Evolutionary conservation across 2,888 invertebrate genomes (phyloP), one percentile per base, ranked within the genome.

Genomic region (Iphiclides podalirius): DNA sequence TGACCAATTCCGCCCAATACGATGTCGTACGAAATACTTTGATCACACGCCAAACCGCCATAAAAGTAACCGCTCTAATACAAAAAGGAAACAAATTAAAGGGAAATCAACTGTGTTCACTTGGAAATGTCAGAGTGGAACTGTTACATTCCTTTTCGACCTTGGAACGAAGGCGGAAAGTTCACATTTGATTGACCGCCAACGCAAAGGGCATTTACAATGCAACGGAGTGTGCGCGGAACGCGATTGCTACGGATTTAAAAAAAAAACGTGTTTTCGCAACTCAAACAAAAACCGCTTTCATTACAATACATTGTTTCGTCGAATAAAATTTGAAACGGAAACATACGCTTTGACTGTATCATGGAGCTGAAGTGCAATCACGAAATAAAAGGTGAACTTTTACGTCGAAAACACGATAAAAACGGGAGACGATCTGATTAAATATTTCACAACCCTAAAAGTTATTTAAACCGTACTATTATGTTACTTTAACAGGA

Each of bases 21-120:
- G 14, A 40, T 40, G 40, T 40, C 26, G 40, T 28, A 40, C 26
- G 28, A 28, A 40, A 40, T 40, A 31, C 40, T 40, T 40, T 40
- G 40, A 40, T 40, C 40, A 40, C 40, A 40, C 40, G 40, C 40
- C 40, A 40, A 28, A 16, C 26, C 40, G 28, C 40, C 40, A 40
- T 40, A 40, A 40, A 40, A 40, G 40, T 40, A 40, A 40, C 40
- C 40, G 28, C 28, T 28, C 28, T 28, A 28, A 28, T 28, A 28
- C 28, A 28, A 28, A 28, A 28, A 41, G 41, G 41, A 41, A 41
- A 41, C 41, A 41, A 33, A 41, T 41, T 41, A 41, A 41, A 41
- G 41, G 41, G 31, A 41, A 41, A 41, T 41, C 41, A 41, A 31
- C 31, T 17, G 41, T 41, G 31, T 16, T 33, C 41, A 41, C 41